These are phyloP conservation scores for Scartelaos histophorus DNA, from an alignment of 2,113 vertebrate species.

Conservation along the genomic window DNA sequence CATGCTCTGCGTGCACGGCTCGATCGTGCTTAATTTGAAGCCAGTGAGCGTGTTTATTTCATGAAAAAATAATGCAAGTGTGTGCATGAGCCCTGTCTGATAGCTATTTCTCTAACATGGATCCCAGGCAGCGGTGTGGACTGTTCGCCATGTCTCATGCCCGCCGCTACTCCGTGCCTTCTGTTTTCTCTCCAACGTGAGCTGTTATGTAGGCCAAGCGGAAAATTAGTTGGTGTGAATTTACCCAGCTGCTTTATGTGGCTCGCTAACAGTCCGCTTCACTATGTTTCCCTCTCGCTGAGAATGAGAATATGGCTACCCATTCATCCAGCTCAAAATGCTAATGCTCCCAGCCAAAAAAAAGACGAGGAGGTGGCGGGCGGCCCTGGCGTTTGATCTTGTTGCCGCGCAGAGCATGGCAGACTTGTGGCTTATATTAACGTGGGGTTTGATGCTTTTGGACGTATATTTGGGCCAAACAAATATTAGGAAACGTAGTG, in stretches of 20 bases:
- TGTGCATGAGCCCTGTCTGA: constrained; percentile 22
- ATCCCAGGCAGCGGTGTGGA: constrained; percentile 54
- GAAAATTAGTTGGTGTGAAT: constrained; percentile 36
- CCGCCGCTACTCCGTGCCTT: constrained; percentile 40
- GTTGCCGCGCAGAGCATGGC: constrained; percentile 50
- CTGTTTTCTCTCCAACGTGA: constrained; percentile 24
- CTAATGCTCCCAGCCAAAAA: constrained; percentile 31
- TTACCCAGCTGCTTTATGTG: constrained; percentile 23
- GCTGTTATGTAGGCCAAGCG: constrained; percentile 41
- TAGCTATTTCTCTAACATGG: constrained; percentile 60
- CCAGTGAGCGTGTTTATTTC: constrained; percentile 55
- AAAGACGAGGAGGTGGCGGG: constrained; percentile 49
- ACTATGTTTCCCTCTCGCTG: constrained; percentile 25
- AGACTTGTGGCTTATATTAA: neutral
- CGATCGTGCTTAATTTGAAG: constrained; percentile 47
- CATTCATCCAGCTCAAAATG: constrained; percentile 73
- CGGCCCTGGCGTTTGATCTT: constrained; percentile 58
- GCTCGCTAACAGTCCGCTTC: constrained; percentile 21
- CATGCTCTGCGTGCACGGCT: constrained; percentile 57
- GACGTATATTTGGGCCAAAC: neutral
- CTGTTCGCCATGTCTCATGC: constrained; percentile 55
- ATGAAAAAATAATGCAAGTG: constrained; percentile 59
- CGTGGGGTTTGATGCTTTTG: neutral
- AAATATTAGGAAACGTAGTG: neutral
- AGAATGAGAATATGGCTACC: constrained; percentile 76